Evolutionary conservation across 2,113 vertebrate species (phyloP), one percentile per base, ranked within the genome.

Genomic region (Brachyhypopomus occidentalis): DNA sequence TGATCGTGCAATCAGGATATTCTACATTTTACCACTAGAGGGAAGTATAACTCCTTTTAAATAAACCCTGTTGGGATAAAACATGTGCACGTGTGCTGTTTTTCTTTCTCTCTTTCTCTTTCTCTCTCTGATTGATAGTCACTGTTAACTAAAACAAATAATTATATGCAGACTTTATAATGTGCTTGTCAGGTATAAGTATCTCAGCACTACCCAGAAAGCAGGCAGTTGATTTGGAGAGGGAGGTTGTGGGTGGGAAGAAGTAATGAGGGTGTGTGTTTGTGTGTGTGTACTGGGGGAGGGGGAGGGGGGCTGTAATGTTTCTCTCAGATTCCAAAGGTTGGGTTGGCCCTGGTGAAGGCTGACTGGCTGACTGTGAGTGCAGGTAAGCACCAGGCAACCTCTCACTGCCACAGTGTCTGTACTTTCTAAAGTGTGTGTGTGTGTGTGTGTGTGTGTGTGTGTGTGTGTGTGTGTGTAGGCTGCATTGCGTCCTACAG

Each of bases 311-410:
- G 80, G 63, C 81, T 77, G 63, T 73, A 78, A 45, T 75, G 62
- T 72, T 74, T 83, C 87, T 90, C 84, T 91, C 83, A 83, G 81
- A 79, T 87, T 87, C 84, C 78, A 76, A 77, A 86, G 87, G 85
- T 83, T 86, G 89, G 77, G 74, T 87, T 66, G 84, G 87, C 66
- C 85, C 82, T 60, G 79, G 81, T 38, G 76, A 86, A 88, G 84
- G 87, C 89, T 90, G 86, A 87, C 91, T 86, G 86, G 89, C 90
- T 89, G 90, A 77, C 56, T 86, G 87, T 83, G 88, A 86, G 89
- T 90, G 83, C 90, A 91, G 93, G 93, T 94, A 91, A 82, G 93
- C 89, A 88, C 79, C 72, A 85, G 87, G 84, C 80, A 84, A 85
- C 79, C 80, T 76, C 72, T 81, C 30, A 67, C 63, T 41, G 52